Conservation (phyloP, 2,888 invertebrate species). For the Ophioninae sp. region DNA sequence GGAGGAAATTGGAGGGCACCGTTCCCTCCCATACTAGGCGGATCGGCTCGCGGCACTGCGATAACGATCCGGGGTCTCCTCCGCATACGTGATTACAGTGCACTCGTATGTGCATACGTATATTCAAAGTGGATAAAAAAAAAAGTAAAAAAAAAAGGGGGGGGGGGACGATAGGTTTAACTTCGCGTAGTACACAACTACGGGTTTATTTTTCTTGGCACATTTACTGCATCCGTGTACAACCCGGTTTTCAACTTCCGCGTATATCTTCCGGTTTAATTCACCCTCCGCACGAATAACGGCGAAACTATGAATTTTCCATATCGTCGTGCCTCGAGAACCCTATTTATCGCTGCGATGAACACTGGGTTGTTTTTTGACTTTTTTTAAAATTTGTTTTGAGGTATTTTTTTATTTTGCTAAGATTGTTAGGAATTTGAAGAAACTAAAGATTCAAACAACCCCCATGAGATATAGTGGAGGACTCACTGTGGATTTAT, state of each 20-base stretch:
- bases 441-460: too few relatives aligned
- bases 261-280: constrained; percentile 29
- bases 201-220: constrained; percentile 25
- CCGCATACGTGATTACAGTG: constrained; percentile 57
- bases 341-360: too few relatives aligned
- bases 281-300: constrained; percentile 11
- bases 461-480: too few relatives aligned
- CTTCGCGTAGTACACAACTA: not conserved
- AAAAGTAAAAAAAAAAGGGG: too few relatives aligned
- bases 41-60: constrained; percentile 27
- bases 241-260: not conserved
- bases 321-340: too few relatives aligned
- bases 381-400: too few relatives aligned
- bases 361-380: too few relatives aligned
- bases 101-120: constrained; percentile 20
- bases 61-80: constrained; percentile 48
- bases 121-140: constrained; percentile 20
- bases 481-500: too few relatives aligned
- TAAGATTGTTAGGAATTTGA: too few relatives aligned
- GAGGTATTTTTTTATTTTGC: too few relatives aligned
- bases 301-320: too few relatives aligned
- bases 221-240: constrained; percentile 19
- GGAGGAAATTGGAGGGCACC: constrained; percentile 47
- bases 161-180: constrained; percentile 2
- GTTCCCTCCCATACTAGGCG: constrained; percentile 17